phyloP scores from a whole-genome alignment of 2,797 vertebrate genomes.

The Gadopsis marmoratus region DNA sequence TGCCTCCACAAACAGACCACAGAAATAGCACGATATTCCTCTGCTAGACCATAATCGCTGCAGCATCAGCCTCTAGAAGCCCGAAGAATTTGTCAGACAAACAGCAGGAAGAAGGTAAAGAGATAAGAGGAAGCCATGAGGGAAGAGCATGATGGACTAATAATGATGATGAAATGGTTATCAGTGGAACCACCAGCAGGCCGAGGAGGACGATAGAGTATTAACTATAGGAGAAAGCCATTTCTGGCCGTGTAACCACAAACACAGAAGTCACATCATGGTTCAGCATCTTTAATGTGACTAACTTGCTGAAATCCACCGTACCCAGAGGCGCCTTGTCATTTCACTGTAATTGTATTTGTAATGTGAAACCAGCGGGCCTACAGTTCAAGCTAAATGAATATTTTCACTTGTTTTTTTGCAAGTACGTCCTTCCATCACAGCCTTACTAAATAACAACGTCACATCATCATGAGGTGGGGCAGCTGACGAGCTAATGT shows the following conservation, averaged over 20 bases:
- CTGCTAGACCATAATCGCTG: conserved; percentile 33
- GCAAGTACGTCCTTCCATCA: background rate
- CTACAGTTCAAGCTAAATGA: background rate
- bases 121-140: conserved; percentile 42
- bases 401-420: background rate
- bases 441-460: background rate
- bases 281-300: background rate
- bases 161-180: conserved; percentile 46
- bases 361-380: conserved; percentile 15
- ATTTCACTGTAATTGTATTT: conserved; percentile 19
- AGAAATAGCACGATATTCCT: conserved; percentile 24
- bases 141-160: conserved; percentile 36
- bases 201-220: background rate
- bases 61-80: conserved; percentile 11
- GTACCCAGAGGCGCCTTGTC: conserved; percentile 5
- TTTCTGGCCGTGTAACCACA: background rate
- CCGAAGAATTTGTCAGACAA: conserved; percentile 29
- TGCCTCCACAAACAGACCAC: conserved; percentile 19
- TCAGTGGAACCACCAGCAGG: conserved; percentile 17
- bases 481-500: background rate
- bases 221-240: background rate
- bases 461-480: background rate
- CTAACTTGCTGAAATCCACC: background rate
- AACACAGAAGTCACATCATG: conserved; percentile 8
- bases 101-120: conserved; percentile 43